phyloP scores from a whole-genome alignment of 2,888 invertebrate genomes.

The Drosophila buzzatii region DNA sequence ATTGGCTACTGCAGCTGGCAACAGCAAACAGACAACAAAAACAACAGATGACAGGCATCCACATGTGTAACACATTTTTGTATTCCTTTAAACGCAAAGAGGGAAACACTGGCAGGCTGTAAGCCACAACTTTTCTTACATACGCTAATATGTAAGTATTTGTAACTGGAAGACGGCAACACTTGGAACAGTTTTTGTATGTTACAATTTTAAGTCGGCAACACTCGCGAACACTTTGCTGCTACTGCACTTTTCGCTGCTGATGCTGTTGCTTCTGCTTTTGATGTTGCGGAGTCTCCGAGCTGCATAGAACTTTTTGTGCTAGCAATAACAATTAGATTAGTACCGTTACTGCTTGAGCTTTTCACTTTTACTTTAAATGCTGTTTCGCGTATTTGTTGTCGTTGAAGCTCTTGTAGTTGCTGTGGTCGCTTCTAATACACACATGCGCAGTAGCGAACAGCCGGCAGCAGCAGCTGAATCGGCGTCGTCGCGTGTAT shows the following conservation, averaged over 20 bases:
- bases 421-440: conserved; percentile 48
- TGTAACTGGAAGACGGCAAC: conserved; percentile 14
- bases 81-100: conserved; percentile 20
- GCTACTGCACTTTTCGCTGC: conserved; percentile 22
- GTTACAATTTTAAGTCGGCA: conserved; percentile 17
- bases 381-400: conserved; percentile 23
- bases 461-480: conserved; percentile 52
- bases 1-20: conserved; percentile 11
- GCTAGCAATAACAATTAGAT: conserved; percentile 20
- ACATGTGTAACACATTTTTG: conserved; percentile 60
- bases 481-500: conserved; percentile 36
- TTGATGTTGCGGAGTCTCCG: conserved; percentile 3
- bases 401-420: conserved; percentile 12
- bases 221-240: conserved; percentile 36
- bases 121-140: conserved; percentile 25
- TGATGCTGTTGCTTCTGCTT: conserved; percentile 19
- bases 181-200: conserved; percentile 5
- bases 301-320: conserved; percentile 21
- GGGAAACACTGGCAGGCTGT: conserved; percentile 26
- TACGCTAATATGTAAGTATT: conserved; percentile 10
- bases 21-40: conserved; percentile 7
- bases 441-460: conserved; percentile 67
- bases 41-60: conserved; percentile 23
- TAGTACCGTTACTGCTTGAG: conserved; percentile 31
- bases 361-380: conserved; percentile 53